Evolutionary conservation across 37 sponge, comb jelly and placozoan genomes (phyloP).

Genomic region (Bolinopsis microptera): DNA sequence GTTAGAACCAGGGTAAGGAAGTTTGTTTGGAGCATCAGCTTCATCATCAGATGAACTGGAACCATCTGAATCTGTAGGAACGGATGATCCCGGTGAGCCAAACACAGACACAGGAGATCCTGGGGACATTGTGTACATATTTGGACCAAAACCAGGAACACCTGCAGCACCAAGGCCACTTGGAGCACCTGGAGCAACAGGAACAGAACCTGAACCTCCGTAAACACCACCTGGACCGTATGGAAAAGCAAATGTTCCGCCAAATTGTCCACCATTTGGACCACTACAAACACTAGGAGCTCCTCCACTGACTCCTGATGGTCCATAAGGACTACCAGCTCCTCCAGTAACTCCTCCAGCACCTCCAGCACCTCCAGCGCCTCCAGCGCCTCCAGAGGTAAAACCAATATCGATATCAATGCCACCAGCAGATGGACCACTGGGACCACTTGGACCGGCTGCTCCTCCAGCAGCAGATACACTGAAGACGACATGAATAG

Average conservation of each 20-base stretch:
- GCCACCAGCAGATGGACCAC: neutral
- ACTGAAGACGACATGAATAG: neutral
- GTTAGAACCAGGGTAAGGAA: slow-evolving; percentile 16
- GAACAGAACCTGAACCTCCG: neutral
- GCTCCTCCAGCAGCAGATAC: neutral
- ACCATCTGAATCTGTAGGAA: neutral
- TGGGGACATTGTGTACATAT: neutral
- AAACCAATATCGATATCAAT: neutral
- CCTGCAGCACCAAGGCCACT: neutral
- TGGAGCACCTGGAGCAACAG: neutral
- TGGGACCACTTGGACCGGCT: neutral
- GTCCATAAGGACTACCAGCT: slow-evolving; percentile 15
- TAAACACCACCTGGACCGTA: neutral
- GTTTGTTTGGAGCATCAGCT: neutral
- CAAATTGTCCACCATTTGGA: neutral
- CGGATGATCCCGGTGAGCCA: slow-evolving; percentile 3
- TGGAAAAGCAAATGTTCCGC: no score
- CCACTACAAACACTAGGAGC: neutral
- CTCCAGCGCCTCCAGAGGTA: neutral
- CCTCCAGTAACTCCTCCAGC: neutral
- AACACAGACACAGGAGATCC: neutral
- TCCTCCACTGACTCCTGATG: neutral
- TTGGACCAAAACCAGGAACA: neutral
- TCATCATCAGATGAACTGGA: neutral
- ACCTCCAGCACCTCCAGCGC: neutral